phyloP scores from a whole-genome alignment of 2,888 invertebrate genomes.

The Liodrosophila aerea region DNA sequence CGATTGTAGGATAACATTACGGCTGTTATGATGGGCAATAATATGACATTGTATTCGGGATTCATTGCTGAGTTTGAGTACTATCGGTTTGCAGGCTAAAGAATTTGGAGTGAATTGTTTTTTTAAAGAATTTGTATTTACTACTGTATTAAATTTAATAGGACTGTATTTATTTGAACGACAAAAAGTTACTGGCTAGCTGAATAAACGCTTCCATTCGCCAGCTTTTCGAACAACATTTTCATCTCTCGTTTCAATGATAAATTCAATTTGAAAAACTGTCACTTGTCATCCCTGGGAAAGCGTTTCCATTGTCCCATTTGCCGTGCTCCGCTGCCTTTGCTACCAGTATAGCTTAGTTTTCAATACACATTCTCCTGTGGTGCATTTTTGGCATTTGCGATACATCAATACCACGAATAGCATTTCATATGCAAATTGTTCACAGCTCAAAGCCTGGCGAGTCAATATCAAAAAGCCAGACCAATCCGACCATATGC shows the following conservation, averaged over 20 bases:
- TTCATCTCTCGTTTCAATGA: constrained; percentile 30
- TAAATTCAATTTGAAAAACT: constrained; percentile 74
- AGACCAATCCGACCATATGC: background rate
- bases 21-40: constrained; percentile 55
- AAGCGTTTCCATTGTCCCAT: constrained; percentile 32
- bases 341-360: constrained; percentile 33
- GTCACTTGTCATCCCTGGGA: constrained; percentile 64
- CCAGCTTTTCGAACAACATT: constrained; percentile 1
- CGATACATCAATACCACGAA: constrained; percentile 52
- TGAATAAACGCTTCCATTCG: constrained; percentile 1
- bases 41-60: constrained; percentile 35
- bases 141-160: too few relatives aligned
- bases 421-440: constrained; percentile 65
- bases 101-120: constrained; percentile 21
- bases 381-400: constrained; percentile 46
- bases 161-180: too few relatives aligned
- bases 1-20: constrained; percentile 57
- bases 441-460: constrained; percentile 33
- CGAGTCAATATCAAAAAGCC: constrained; percentile 3
- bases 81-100: background rate
- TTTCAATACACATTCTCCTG: constrained; percentile 26
- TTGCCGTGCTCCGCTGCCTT: constrained; percentile 41
- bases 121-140: too few relatives aligned
- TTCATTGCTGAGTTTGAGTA: constrained; percentile 34
- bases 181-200: constrained; percentile 23